These are phyloP conservation scores for Motacilla alba DNA, from an alignment of 2,113 vertebrate genomes.

Conservation along the genomic window DNA sequence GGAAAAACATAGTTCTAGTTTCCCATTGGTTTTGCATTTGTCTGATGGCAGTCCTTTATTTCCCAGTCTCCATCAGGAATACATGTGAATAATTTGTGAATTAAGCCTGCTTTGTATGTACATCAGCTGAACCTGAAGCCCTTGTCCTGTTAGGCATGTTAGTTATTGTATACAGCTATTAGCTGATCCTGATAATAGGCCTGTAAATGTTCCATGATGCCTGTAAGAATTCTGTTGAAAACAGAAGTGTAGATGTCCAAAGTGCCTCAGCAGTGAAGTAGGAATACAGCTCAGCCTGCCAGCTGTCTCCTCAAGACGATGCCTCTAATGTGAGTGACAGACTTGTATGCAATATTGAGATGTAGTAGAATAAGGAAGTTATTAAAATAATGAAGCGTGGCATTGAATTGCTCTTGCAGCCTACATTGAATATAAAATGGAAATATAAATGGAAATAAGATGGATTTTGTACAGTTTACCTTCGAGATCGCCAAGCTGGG, in stretches of 20 bases:
- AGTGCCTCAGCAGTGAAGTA: neutral
- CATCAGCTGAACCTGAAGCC: neutral
- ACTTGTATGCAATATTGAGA: neutral
- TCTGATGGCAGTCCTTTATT: neutral
- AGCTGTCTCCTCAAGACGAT: neutral
- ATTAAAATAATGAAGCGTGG: neutral
- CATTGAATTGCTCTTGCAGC: neutral
- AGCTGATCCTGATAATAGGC: neutral
- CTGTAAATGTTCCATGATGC: neutral
- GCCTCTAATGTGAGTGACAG: neutral
- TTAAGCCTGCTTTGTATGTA: neutral
- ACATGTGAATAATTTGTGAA: neutral
- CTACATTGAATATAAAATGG: neutral
- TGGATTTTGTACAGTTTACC: neutral
- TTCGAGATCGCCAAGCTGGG: neutral
- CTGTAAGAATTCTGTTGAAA: neutral
- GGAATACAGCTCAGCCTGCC: neutral
- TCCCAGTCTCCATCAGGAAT: neutral
- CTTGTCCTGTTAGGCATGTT: neutral
- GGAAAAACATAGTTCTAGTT: neutral
- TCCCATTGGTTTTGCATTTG: neutral
- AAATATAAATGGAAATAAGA: neutral
- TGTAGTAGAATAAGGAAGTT: neutral
- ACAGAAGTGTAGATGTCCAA: neutral
- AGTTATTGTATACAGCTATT: neutral